Evolutionary conservation across 2,888 invertebrate species (phyloP), one percentile per base, ranked within the genome.

Genomic region (Spicauda simplicius): DNA sequence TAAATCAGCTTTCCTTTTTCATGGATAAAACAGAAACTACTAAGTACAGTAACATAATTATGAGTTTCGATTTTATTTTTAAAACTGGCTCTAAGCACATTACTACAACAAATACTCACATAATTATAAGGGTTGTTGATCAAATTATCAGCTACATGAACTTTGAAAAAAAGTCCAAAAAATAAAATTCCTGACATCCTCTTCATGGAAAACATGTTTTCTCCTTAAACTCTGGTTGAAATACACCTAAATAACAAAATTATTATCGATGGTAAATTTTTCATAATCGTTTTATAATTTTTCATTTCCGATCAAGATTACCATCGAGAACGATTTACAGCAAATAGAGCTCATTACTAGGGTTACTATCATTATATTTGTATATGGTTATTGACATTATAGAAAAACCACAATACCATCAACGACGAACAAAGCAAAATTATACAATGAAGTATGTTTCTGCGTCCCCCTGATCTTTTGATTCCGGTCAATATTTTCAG

Each of bases 401-500:
- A n/a, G n/a, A n/a, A n/a, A n/a, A n/a, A n/a, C n/a, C n/a, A n/a
- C n/a, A n/a, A n/a, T n/a, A n/a, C n/a, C n/a, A n/a, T n/a, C n/a
- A n/a, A n/a, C n/a, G n/a, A n/a, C n/a, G n/a, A n/a, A n/a, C n/a
- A n/a, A n/a, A n/a, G n/a, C n/a, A n/a, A n/a, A n/a, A n/a, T n/a
- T n/a, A n/a, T n/a, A n/a, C n/a, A n/a, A n/a, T n/a, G n/a, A n/a
- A n/a, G n/a, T n/a, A 41, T 25, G 16, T 79, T 77, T 57, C 76
- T 84, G 2, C 75, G 68, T 20, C 76, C 76, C 1, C 80, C 73
- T 2, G 90, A 80, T 41, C 72, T 80, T 11, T 91, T 76, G 12
- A 79, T 69, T 3, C 76, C 77, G 11, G 74, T 78, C 11, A 90
- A 19, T 41, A 92, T 70, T 2, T 84, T 68, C 68, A 88, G 85